Base-by-base conservation (phyloP, 2,888 invertebrate species). In the Caenorhabditis sp. region DNA sequence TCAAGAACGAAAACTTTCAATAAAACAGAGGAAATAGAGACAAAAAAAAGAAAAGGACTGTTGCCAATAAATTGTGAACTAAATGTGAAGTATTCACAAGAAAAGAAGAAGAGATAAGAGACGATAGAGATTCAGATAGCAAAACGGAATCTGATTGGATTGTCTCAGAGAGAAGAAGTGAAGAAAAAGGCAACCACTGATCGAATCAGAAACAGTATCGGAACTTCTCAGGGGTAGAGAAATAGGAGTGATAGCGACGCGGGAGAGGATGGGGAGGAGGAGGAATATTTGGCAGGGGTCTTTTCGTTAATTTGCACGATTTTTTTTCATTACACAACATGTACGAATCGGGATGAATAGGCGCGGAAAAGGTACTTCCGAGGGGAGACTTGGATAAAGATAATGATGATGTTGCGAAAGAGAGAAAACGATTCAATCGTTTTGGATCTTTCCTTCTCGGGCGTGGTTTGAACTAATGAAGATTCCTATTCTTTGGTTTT, bases 141-240 rank as follows among this genome's bases (percentile, higher is more conserved):
- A 49, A 77, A 77, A 77, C 77, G 77, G 76, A 54, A 49, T 70
- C 70, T 77, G 76, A 76, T 76, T 76, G 68, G 76, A 76, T 76
- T 59, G 66, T 54, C 49, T 70, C 63, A 69, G 61, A 49, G 47
- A 19, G 3, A 14, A 31, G 31, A 63, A 26, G 26, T 35, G 61
- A 41, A 28, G 8, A 61, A 38, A 41, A 31, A 26, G 22, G 58
- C 26, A 28, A 75, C n/a, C n/a, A n/a, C n/a, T 56, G 69, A 69
- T 76, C 76, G 76, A 76, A 76, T 76, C 76, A 76, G 56, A 66
- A 75, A 68, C 12, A 73, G 73, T 63, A 63, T 73, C 73, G 66
- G 66, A 68, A 68, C 66, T 68, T 75, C 58, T 66, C 44, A 47
- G 66, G 66, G 66, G n/a, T n/a, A 35, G 31, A 22, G 24, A 61